A percentile compares a stretch with the other conserved stretches of the same genome.
phyloP scores from a whole-genome alignment of 2,797 vertebrate species.

The Tadarida brasiliensis region DNA sequence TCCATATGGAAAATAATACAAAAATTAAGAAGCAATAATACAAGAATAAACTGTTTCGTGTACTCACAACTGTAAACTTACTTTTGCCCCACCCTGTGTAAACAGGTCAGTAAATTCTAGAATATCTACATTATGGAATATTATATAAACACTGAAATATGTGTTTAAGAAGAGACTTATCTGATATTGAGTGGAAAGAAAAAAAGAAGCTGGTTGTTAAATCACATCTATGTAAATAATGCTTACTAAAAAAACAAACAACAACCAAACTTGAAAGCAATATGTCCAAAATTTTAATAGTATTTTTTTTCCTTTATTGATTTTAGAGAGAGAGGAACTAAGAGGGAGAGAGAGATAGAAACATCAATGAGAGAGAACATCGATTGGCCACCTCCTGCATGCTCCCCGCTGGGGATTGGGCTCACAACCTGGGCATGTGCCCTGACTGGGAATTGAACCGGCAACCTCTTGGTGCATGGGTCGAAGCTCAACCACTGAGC shows the following conservation, averaged over 20 bases:
- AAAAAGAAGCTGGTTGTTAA: neutral
- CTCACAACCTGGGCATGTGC: no score
- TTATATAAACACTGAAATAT: slow-evolving; percentile 16
- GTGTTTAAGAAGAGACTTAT: slow-evolving; percentile 9
- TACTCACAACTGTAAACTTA: neutral
- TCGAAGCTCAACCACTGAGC: no score
- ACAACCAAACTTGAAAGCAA: neutral
- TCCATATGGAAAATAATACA: neutral
- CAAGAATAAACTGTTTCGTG: neutral
- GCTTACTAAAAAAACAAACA: neutral
- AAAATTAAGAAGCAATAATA: neutral
- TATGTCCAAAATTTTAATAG: neutral
- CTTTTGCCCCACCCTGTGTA: neutral
- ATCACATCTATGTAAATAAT: neutral
- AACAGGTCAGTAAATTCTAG: neutral
- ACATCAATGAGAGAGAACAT: no score
- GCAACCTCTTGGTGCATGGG: no score
- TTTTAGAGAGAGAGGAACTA: no score
- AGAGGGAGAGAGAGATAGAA: no score
- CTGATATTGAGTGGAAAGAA: neutral
- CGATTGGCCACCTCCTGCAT: no score
- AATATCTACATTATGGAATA: neutral
- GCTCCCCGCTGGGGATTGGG: no score
- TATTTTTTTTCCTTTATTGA: no score
- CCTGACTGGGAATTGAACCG: no score